Evolutionary conservation across 2,797 vertebrate species (phyloP).

Genomic region (Epinephelus coioides): DNA sequence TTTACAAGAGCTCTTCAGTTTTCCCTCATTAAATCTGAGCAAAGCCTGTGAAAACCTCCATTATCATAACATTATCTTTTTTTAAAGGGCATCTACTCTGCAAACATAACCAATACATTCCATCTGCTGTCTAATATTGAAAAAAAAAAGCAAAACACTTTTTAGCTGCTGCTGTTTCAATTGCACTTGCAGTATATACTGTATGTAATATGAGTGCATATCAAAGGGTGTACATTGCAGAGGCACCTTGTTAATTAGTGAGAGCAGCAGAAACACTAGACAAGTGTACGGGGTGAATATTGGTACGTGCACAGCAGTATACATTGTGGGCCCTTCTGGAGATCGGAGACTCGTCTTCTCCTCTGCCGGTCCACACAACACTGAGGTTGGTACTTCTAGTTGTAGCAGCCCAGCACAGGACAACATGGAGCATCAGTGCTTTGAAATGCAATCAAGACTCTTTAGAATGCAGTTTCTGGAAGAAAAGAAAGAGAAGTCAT

Average conservation of each 20-base stretch:
- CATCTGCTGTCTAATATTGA: not conserved
- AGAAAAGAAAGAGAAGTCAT: not conserved
- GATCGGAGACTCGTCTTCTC: not conserved
- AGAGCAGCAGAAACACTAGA: constrained; percentile 27
- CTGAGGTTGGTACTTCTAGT: constrained; percentile 7
- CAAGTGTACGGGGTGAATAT: not conserved
- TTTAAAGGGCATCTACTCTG: not conserved
- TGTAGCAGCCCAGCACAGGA: constrained; percentile 11
- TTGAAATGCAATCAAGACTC: constrained; percentile 51
- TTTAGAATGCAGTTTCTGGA: constrained; percentile 57
- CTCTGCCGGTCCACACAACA: constrained; percentile 23
- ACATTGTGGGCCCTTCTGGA: not conserved
- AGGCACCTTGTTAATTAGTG: constrained; percentile 36
- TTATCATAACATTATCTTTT: not conserved
- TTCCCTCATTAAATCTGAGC: not conserved
- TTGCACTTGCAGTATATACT: constrained; percentile 38
- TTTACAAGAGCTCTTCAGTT: constrained; percentile 1
- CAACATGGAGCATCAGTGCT: constrained; percentile 9
- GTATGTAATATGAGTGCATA: constrained; percentile 2
- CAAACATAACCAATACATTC: constrained; percentile 1
- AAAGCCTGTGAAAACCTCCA: not conserved
- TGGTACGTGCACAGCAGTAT: constrained; percentile 6
- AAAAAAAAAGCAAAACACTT: not conserved
- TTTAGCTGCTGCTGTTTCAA: constrained; percentile 37
- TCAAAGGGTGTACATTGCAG: constrained; percentile 14